Percentiles rank a stretch among this genome's conserved stretches.
Conservation (phyloP, 2,797 vertebrate species). For the Carduelis carduelis region DNA sequence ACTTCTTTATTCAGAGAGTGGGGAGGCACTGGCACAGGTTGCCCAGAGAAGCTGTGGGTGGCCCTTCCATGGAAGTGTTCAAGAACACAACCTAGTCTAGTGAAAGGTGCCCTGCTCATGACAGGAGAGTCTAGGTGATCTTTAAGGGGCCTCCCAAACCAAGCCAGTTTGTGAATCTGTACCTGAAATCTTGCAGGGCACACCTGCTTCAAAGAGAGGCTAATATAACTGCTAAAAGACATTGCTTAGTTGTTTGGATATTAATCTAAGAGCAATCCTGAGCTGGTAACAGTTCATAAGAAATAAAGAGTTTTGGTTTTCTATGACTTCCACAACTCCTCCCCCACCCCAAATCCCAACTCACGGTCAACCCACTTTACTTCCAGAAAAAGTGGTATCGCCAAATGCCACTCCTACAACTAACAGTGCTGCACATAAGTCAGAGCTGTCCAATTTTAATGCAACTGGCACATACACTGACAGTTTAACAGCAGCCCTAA, state of each 20-base stretch:
- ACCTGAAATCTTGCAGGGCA: neutral
- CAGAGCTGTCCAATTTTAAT: neutral
- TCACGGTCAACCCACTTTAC: neutral
- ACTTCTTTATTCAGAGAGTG: neutral
- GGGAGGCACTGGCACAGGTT: neutral
- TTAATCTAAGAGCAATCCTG: neutral
- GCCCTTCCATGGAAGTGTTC: neutral
- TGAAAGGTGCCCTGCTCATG: no score
- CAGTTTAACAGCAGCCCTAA: conserved; percentile 1
- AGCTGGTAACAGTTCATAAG: neutral
- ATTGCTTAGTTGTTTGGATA: neutral
- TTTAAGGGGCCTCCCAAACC: neutral
- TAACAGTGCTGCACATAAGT: neutral
- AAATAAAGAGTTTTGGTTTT: neutral
- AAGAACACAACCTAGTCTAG: neutral
- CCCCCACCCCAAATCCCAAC: neutral
- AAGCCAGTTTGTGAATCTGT: neutral
- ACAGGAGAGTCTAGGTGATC: neutral
- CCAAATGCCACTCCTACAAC: neutral
- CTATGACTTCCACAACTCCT: neutral
- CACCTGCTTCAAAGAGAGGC: neutral
- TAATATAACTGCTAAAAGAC: neutral
- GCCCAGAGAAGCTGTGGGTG: neutral
- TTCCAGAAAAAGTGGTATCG: neutral
- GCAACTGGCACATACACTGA: neutral